Conservation (phyloP, 2,888 invertebrate species). For the Protonemura montana region DNA sequence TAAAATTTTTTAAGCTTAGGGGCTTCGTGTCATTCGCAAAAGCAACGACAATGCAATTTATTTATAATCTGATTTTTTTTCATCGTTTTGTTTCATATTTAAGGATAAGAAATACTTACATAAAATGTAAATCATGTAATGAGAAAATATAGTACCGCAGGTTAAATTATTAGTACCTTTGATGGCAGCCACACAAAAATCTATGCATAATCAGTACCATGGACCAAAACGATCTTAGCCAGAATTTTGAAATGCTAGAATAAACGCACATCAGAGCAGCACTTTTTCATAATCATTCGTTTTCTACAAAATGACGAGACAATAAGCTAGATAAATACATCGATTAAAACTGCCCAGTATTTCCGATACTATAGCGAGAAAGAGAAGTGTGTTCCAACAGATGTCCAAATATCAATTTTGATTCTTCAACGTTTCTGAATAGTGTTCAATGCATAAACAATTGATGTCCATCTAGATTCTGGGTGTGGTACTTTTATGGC, state of each 20-base stretch:
- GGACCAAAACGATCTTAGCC: constrained; percentile 4
- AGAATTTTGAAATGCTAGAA: neutral
- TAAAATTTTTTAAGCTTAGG: neutral
- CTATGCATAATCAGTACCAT: constrained; percentile 5
- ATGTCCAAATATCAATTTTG: neutral
- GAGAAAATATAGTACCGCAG: neutral
- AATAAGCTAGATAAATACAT: neutral
- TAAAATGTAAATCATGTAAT: neutral
- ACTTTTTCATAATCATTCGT: neutral
- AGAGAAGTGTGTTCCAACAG: neutral
- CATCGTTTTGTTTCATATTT: neutral
- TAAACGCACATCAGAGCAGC: neutral
- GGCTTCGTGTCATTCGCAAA: neutral
- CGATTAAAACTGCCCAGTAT: too few relatives aligned
- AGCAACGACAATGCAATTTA: constrained; percentile 7
- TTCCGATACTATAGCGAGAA: neutral
- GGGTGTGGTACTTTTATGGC: neutral
- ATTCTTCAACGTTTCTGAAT: neutral
- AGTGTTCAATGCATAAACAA: neutral
- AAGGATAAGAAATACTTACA: neutral
- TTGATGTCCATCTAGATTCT: neutral
- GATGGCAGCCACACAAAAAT: neutral
- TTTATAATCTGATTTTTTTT: neutral
- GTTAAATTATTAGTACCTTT: neutral
- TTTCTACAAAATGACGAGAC: neutral